Evolutionary conservation across 2,113 vertebrate species (phyloP).

Genomic region (Leucosticte australis): DNA sequence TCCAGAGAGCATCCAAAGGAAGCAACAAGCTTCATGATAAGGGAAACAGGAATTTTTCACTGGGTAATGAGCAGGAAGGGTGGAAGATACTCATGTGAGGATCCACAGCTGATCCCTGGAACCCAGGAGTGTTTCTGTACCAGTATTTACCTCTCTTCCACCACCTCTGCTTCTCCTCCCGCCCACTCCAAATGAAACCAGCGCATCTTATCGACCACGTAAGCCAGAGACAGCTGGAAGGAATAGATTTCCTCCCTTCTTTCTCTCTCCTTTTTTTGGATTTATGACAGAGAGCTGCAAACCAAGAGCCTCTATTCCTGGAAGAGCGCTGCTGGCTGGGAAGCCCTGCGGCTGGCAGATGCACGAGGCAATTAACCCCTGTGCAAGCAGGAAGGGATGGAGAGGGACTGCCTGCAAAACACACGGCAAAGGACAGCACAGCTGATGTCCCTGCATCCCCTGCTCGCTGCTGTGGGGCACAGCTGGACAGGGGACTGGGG

Average conservation of each 20-base stretch:
- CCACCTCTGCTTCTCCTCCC: neutral
- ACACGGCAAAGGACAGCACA: neutral
- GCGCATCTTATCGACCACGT: accelerated
- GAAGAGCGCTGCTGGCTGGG: neutral
- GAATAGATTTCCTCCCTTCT: conserved; percentile 18
- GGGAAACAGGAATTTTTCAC: neutral
- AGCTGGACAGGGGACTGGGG: neutral
- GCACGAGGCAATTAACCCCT: conserved; percentile 45
- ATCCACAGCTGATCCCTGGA: accelerated
- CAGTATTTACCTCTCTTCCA: neutral
- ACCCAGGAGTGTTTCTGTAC: neutral
- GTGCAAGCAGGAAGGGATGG: neutral
- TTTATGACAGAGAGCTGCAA: conserved; percentile 51
- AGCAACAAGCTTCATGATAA: accelerated
- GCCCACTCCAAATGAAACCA: neutral
- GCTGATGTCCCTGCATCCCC: too few relatives aligned
- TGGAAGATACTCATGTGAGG: neutral
- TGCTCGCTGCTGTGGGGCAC: neutral
- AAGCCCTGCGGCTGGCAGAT: conserved; percentile 21
- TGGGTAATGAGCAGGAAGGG: neutral
- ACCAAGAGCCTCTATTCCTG: conserved; percentile 42
- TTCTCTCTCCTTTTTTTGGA: conserved; percentile 24
- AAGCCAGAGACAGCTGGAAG: neutral
- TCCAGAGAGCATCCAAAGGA: neutral
- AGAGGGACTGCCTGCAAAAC: neutral